Evolutionary conservation across 2,888 invertebrate species (phyloP).

Genomic region (Dromius quadrimaculatus): DNA sequence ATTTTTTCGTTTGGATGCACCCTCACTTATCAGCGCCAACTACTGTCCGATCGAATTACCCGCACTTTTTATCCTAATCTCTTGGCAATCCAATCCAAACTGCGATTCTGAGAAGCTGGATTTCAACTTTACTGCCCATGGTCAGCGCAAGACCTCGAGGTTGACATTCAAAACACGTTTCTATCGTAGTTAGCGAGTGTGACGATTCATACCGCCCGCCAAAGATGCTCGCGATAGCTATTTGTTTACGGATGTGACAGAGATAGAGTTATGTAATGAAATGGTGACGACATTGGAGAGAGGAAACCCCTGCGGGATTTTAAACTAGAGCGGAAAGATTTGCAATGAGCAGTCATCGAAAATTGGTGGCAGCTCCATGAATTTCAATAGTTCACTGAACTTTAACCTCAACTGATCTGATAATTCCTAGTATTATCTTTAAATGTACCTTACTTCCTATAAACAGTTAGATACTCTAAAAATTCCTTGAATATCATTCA

Average conservation of each 20-base stretch:
- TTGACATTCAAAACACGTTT: slow-evolving; percentile 18
- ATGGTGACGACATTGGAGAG: not conserved
- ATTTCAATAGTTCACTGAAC: no score
- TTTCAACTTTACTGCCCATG: slow-evolving; percentile 18
- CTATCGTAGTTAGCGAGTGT: not conserved
- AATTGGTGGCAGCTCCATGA: not conserved
- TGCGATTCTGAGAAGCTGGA: slow-evolving; percentile 26
- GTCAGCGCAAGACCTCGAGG: slow-evolving; percentile 14
- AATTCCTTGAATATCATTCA: no score
- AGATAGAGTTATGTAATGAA: not conserved
- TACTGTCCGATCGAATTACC: not conserved
- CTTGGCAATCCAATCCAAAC: not conserved
- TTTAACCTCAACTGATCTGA: no score
- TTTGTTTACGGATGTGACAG: not conserved
- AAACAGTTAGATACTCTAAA: no score
- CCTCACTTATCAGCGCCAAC: not conserved
- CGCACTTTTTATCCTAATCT: slow-evolving; percentile 5
- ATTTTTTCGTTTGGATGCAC: not conserved
- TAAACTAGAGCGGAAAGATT: not conserved
- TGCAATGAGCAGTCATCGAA: not conserved
- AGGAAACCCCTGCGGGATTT: not conserved
- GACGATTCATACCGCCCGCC: not conserved
- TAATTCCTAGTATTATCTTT: no score
- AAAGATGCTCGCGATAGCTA: not conserved
- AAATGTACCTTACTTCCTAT: no score